phyloP scores from a whole-genome alignment of 2,113 vertebrate genomes.

The Paratilapia polleni region DNA sequence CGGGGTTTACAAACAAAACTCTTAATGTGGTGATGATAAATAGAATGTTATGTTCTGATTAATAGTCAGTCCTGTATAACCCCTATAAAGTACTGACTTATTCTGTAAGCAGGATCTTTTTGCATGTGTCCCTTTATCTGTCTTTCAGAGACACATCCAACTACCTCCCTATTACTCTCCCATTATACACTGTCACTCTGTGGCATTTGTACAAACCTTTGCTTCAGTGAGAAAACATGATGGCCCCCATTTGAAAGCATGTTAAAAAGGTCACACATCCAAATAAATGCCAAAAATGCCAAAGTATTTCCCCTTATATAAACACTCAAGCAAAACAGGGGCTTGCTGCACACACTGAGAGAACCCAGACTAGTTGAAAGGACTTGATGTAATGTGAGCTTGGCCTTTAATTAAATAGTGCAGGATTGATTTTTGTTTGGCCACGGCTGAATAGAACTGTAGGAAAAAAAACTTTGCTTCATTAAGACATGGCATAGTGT shows the following conservation, averaged over 20 bases:
- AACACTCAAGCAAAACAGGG: constrained; percentile 70
- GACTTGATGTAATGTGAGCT: constrained; percentile 69
- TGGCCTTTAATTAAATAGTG: constrained; percentile 83
- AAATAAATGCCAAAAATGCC: constrained; percentile 85
- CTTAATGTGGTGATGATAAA: neutral
- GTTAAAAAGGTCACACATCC: constrained; percentile 84
- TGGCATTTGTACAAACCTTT: constrained; percentile 79
- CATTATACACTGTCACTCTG: constrained; percentile 66
- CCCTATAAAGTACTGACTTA: constrained; percentile 7
- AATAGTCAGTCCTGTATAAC: neutral
- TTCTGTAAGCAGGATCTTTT: constrained; percentile 19
- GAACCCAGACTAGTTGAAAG: constrained; percentile 46
- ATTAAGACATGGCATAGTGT: constrained; percentile 53
- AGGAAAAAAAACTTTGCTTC: constrained; percentile 49
- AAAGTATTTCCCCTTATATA: constrained; percentile 69
- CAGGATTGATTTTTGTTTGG: constrained; percentile 73
- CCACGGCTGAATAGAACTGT: constrained; percentile 56
- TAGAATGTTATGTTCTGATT: constrained; percentile 1
- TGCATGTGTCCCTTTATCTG: constrained; percentile 39
- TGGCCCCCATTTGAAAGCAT: constrained; percentile 78
- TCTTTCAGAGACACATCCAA: constrained; percentile 58
- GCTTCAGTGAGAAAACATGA: constrained; percentile 67
- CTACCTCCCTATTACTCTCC: constrained; percentile 63
- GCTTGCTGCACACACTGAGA: constrained; percentile 47
- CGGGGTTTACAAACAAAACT: neutral